phyloP scores from a whole-genome alignment of 2,797 vertebrate genomes.

The Poeciliopsis infans region DNA sequence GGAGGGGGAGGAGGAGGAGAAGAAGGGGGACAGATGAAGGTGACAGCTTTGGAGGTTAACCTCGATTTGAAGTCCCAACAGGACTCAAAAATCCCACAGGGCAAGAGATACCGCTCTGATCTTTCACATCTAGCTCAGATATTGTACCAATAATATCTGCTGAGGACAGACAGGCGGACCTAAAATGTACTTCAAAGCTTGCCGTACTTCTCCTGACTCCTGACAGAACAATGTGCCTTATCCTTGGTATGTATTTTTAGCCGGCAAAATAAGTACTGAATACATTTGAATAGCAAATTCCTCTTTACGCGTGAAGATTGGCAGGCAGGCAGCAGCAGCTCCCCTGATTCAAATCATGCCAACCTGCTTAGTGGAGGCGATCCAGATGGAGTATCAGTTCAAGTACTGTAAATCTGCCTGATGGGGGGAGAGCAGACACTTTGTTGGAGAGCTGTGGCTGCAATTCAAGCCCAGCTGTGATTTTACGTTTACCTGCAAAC shows the following conservation, averaged over 20 bases:
- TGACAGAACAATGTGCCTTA: constrained; percentile 39
- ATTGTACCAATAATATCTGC: constrained; percentile 74
- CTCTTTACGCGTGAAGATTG: constrained; percentile 45
- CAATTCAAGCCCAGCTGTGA: constrained; percentile 50
- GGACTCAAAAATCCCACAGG: constrained; percentile 61
- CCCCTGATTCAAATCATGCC: constrained; percentile 68
- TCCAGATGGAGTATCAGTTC: constrained; percentile 70
- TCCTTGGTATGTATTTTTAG: constrained; percentile 42
- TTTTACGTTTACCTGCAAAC: constrained; percentile 42
- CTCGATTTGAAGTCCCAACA: constrained; percentile 69
- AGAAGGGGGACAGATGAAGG: constrained; percentile 72
- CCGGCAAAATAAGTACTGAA: constrained; percentile 50
- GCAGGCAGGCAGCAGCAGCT: constrained; percentile 52
- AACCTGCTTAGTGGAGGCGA: constrained; percentile 73
- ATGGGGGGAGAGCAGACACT: constrained; percentile 53
- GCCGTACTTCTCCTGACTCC: constrained; percentile 23
- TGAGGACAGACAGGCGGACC: constrained; percentile 62
- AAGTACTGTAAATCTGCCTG: constrained; percentile 68
- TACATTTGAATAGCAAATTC: constrained; percentile 62
- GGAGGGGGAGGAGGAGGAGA: constrained; percentile 28
- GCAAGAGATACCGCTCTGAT: constrained; percentile 67
- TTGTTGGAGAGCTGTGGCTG: constrained; percentile 29
- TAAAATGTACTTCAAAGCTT: constrained; percentile 57
- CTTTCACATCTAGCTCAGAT: constrained; percentile 77
- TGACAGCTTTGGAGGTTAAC: constrained; percentile 78